phyloP scores from a whole-genome alignment of 2,113 vertebrate species.

The Pelusios castaneus region DNA sequence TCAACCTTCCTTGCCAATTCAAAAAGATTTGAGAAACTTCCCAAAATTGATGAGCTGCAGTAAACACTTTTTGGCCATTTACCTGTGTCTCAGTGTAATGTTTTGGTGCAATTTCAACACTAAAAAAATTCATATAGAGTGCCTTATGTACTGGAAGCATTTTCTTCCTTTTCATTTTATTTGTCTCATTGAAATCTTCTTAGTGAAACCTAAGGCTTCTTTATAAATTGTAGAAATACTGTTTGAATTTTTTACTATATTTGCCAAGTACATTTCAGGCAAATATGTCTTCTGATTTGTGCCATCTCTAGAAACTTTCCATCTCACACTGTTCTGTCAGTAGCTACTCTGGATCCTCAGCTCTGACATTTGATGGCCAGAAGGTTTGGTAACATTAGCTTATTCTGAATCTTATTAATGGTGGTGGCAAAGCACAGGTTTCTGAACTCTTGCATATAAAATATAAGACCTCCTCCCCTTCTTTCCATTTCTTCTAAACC shows the following conservation, averaged over 20 bases:
- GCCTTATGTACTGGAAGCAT: constrained; percentile 18
- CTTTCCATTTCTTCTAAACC: not conserved
- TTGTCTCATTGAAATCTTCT: constrained; percentile 9
- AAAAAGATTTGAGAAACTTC: not conserved
- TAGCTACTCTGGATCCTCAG: not conserved
- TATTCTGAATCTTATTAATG: not conserved
- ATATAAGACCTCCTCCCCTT: not conserved
- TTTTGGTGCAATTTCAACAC: not conserved
- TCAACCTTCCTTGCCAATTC: not conserved
- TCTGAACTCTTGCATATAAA: not conserved
- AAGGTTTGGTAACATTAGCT: not conserved
- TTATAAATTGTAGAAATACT: not conserved
- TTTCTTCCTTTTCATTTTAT: constrained; percentile 2
- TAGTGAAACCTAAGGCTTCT: not conserved
- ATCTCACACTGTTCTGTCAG: not conserved
- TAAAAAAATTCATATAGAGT: constrained; percentile 1
- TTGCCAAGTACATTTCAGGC: not conserved
- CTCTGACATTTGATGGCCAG: fast-evolving
- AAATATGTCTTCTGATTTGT: not conserved
- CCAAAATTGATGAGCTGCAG: not conserved
- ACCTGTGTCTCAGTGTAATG: not conserved
- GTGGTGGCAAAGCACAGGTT: not conserved
- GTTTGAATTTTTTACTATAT: constrained; percentile 11
- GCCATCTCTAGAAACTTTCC: not conserved
- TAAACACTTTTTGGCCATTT: constrained; percentile 17